phyloP scores from a whole-genome alignment of 2,797 vertebrate species.

The Malacoraja senta region DNA sequence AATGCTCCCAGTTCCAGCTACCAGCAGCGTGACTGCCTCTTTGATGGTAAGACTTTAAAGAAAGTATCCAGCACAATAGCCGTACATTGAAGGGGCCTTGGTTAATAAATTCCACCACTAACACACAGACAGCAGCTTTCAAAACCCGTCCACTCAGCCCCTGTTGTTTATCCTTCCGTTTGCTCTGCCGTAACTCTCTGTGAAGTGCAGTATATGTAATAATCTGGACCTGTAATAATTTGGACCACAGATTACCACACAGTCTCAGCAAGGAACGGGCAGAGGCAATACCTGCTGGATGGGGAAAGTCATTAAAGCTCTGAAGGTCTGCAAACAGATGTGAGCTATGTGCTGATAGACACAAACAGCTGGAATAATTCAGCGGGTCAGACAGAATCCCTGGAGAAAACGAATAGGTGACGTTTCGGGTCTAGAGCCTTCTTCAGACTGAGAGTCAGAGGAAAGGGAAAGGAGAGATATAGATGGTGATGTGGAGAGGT shows the following conservation, averaged over 20 bases:
- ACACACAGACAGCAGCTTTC: not conserved
- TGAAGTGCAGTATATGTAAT: not conserved
- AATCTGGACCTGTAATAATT: not conserved
- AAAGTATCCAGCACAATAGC: not conserved
- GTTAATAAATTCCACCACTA: not conserved
- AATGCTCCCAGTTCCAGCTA: not conserved
- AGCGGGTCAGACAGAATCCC: no score
- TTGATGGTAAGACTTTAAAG: conserved; percentile 1
- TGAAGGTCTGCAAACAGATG: conserved; percentile 16
- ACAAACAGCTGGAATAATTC: no score
- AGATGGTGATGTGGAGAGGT: no score
- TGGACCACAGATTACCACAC: not conserved
- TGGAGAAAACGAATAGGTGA: no score
- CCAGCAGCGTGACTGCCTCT: not conserved
- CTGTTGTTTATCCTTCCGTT: not conserved
- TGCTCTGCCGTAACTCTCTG: not conserved
- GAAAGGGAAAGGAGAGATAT: no score
- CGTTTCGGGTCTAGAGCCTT: no score
- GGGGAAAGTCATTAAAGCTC: not conserved
- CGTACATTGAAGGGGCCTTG: not conserved
- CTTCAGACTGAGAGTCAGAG: no score
- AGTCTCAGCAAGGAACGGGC: no score
- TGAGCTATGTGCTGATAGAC: no score
- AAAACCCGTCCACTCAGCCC: conserved; percentile 1
- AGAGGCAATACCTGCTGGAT: not conserved